These are phyloP conservation scores for Sphaeridia pumilis DNA, from an alignment of 2,888 invertebrate species.

Conservation along the genomic window DNA sequence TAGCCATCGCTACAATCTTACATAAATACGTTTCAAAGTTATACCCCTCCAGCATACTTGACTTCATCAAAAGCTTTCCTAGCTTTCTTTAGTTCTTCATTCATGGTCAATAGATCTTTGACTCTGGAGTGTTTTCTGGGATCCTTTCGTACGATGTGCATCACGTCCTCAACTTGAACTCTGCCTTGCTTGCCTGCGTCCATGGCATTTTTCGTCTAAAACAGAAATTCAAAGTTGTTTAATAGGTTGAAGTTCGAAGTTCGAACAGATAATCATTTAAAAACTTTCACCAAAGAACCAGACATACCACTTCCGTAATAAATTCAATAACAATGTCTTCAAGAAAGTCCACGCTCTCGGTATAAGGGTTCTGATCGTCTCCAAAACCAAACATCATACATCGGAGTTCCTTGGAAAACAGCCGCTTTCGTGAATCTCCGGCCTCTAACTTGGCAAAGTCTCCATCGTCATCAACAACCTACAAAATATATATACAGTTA, in stretches of 20 bases:
- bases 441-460: background rate
- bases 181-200: slow-evolving; percentile 93
- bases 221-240: background rate
- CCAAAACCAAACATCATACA: slow-evolving; percentile 99
- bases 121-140: slow-evolving; percentile 92
- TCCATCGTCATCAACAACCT: background rate
- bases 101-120: slow-evolving; percentile 93
- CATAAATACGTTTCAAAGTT: background rate
- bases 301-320: slow-evolving; percentile 75
- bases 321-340: slow-evolving; percentile 97
- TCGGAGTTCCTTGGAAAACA: slow-evolving; percentile 82
- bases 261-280: background rate
- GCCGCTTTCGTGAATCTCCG: slow-evolving; percentile 44
- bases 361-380: slow-evolving; percentile 97
- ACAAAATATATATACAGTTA: background rate
- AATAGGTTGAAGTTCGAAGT: background rate
- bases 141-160: slow-evolving; percentile 90
- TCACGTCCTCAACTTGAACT: slow-evolving; percentile 96
- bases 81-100: slow-evolving; percentile 96
- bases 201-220: slow-evolving; percentile 69
- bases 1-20: background rate
- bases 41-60: slow-evolving; percentile 34
- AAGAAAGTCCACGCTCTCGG: slow-evolving; percentile 92
- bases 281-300: background rate
- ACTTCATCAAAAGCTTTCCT: slow-evolving; percentile 96